Evolutionary conservation across 2,888 invertebrate genomes (phyloP).

Genomic region (Galerucella calmariensis): DNA sequence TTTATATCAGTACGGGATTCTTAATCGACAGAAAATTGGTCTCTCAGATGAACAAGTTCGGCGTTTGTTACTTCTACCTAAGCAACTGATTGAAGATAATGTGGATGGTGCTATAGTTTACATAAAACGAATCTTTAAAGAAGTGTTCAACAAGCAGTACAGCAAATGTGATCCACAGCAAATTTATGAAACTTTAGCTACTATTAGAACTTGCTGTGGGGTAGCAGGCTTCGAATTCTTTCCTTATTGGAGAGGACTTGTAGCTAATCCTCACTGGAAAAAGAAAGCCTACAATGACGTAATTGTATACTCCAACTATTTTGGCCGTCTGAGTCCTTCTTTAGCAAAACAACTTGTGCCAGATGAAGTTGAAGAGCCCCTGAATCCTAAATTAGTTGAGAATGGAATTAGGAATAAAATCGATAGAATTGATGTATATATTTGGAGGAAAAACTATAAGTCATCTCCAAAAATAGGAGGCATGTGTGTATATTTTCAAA

Average conservation of each 20-base stretch:
- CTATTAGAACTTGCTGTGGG: constrained; percentile 23
- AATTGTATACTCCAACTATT: constrained; percentile 17
- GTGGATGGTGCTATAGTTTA: constrained; percentile 28
- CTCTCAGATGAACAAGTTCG: constrained; percentile 24
- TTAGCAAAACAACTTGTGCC: constrained; percentile 14
- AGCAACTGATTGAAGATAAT: constrained; percentile 23
- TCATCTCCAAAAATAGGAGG: constrained; percentile 24
- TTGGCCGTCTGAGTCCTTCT: constrained; percentile 18
- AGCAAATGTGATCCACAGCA: constrained; percentile 20
- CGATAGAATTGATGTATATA: constrained; percentile 9
- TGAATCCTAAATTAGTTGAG: constrained; percentile 4
- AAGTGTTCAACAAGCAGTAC: constrained; percentile 26
- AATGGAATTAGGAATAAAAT: constrained; percentile 18
- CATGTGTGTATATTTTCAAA: constrained; percentile 5
- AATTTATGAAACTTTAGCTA: constrained; percentile 29
- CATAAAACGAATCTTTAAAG: constrained; percentile 17
- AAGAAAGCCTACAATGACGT: constrained; percentile 24
- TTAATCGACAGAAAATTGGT: constrained; percentile 19
- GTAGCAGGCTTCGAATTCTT: constrained; percentile 29
- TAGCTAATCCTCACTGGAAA: constrained; percentile 20
- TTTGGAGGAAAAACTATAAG: constrained; percentile 24
- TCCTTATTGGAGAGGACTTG: constrained; percentile 31
- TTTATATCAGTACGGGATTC: constrained; percentile 28
- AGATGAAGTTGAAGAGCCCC: constrained; percentile 12
- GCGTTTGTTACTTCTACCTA: constrained; percentile 17